Base-by-base conservation (phyloP, 2,113 vertebrate genomes). In the Chaetura pelagica region DNA sequence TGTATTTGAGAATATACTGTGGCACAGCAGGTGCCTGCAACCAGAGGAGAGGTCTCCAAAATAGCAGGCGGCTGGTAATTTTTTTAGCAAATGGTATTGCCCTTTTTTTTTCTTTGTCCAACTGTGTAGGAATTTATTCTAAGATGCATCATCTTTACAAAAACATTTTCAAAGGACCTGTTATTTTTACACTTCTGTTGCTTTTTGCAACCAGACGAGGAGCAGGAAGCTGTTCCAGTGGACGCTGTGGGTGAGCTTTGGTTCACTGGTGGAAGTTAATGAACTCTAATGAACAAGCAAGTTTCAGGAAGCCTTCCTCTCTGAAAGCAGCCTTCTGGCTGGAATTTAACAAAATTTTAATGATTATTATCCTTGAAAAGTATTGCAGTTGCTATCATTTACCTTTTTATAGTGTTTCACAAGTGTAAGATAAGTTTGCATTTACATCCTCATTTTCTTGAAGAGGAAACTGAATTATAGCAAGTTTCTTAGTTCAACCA, bases 151-250 rank as follows among this genome's bases (percentile, higher is more conserved):
- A 15, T 93, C 74, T 94, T 93, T 83, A 54, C 48, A 76, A 80
- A 79, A 93, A 54, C 20, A 26, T 87, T 92, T 93, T 90, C 73
- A n/a, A 94, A 84, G 24, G 62, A 69, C 73, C 51, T 73, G 74
- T 93, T 94, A 84, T 93, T 95, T 92, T 93, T 86, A 77, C 52
- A 62, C 89, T 93, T 92, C 86, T 92, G 90, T 87, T 90, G 76
- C 69, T 52, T 94, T 96, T 84, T 90, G 69, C 73, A 89, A 66
- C 83, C 77, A 89, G 92, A 68, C 0, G 0, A 89, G 86, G 66
- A 90, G 80, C 76, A 95, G 94, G 52, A 75, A 58, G 73, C 73
- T 90, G 79, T 76, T 94, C 66, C 64, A 59, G 5, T 79, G 90
- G 79, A 34, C 23, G 18, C 21, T 35, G 54, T 71, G 84, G 52